These are phyloP conservation scores for Morelia viridis DNA, from an alignment of 2,797 vertebrate species.

Conservation along the genomic window DNA sequence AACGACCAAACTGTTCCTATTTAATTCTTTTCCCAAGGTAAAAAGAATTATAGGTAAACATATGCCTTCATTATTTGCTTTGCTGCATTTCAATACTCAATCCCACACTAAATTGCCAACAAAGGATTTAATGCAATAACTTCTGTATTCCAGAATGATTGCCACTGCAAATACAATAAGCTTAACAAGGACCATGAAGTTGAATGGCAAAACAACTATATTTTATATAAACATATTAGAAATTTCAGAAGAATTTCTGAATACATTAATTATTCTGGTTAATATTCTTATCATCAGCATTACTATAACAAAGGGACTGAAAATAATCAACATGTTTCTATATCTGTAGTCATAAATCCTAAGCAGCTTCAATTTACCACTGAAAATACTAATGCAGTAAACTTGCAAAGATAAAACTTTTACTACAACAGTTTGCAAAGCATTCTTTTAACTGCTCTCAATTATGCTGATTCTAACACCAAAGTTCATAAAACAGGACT, in stretches of 20 bases:
- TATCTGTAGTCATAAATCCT: neutral
- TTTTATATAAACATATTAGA: conserved; percentile 59
- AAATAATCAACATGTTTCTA: neutral
- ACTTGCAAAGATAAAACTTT: neutral
- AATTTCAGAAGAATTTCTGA: conserved; percentile 48
- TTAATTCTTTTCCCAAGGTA: conserved; percentile 89
- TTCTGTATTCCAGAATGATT: conserved; percentile 75
- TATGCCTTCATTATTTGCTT: conserved; percentile 89
- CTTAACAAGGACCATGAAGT: conserved; percentile 70
- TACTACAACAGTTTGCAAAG: neutral
- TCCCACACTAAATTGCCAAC: conserved; percentile 80
- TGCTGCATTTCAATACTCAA: conserved; percentile 85
- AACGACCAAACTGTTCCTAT: conserved; percentile 86
- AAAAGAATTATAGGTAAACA: conserved; percentile 90
- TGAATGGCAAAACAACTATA: conserved; percentile 63
- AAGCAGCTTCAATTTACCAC: neutral
- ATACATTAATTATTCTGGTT: conserved; percentile 47
- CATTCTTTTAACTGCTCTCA: neutral
- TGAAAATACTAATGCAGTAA: neutral
- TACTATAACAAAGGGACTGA: neutral
- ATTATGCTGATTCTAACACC: neutral
- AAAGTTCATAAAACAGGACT: neutral
- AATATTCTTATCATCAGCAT: conserved; percentile 5
- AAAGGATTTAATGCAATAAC: conserved; percentile 81
- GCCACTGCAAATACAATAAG: conserved; percentile 71